Base-by-base conservation (phyloP, 2,797 vertebrate genomes). In the Clarias laeviceps region DNA sequence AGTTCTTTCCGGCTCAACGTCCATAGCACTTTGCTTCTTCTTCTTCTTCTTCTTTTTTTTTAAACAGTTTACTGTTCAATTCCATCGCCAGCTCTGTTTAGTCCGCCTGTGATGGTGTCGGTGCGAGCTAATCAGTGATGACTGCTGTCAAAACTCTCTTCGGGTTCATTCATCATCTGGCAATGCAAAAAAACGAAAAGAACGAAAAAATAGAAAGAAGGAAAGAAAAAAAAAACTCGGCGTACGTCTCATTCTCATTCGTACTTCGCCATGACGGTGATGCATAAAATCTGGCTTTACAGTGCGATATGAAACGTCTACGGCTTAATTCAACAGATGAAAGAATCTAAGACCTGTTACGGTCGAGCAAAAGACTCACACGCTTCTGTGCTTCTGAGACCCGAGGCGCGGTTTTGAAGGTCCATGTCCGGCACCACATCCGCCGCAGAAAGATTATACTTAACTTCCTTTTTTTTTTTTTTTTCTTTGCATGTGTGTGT, bases 81-180 rank as follows among this genome's bases (percentile, higher is more conserved):
- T 76, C 69, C 32, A 20, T 80, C 12, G 15, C 34, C 66, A 15
- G 32, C 66, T 40, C 73, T 32, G 85, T 70, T 40, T 83, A 74
- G 45, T 59, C 82, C 61, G 64, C 29, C 40, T 66, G 77, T 34
- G 68, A 81, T 81, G 6, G 61, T 84, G 69, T 76, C 86, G 32
- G 86, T n/a, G 37, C 0, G 32, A 76, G 86, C 82, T 87, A 87
- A 87, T 56, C 77, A 69, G 34, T 76, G 86, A 82, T 82, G 82
- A 87, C 86, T 84, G 82, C 86, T 87, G 82, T 87, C 86, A 87
- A 84, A 87, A 87, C 77, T 81, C 34, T 59, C 70, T 69, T n/a
- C 57, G 34, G 77, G 82, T 87, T 87, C 86, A 87, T 87, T 87
- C 86, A 87, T 87, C 82, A 87, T 82, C 82, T 62, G 2, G 24